A percentile compares a stretch with the other conserved stretches of the same genome.
Evolutionary conservation across 2,797 vertebrate species (phyloP).

Genomic region (Alectoris magna): DNA sequence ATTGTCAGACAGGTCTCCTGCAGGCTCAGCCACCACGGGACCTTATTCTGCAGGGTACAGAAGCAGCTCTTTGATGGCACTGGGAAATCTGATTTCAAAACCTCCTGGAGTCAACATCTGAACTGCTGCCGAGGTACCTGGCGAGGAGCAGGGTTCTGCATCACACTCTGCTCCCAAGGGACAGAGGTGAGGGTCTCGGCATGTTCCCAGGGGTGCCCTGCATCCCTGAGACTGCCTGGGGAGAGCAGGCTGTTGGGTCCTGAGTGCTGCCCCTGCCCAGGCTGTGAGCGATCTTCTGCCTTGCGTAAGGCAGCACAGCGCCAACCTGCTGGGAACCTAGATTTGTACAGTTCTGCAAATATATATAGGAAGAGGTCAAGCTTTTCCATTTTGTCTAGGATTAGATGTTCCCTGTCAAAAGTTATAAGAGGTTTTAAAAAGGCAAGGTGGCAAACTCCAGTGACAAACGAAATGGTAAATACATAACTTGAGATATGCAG

Average conservation of each 20-base stretch:
- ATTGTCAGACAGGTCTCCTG: not conserved
- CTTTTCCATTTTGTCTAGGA: constrained; percentile 30
- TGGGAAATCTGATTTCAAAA: not conserved
- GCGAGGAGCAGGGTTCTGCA: not conserved
- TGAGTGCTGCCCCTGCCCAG: not conserved
- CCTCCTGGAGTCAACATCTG: not conserved
- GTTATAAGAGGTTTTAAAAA: constrained; percentile 7
- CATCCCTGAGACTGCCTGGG: not conserved
- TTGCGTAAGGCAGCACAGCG: not conserved
- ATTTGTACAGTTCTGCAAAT: constrained; percentile 42
- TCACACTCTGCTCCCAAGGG: not conserved
- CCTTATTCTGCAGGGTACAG: not conserved
- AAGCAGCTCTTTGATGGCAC: not conserved
- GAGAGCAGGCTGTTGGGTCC: not conserved
- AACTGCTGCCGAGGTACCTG: not conserved
- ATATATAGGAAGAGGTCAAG: not conserved
- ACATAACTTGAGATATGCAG: constrained; percentile 4
- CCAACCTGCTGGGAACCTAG: not conserved
- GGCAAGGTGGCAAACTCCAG: constrained; percentile 32
- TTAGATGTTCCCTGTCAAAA: constrained; percentile 35
- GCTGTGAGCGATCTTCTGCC: not conserved
- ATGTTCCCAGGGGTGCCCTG: fast-evolving
- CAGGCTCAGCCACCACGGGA: not conserved
- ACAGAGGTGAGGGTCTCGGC: not conserved
- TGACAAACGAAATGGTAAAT: constrained; percentile 45